Conservation (phyloP, 2,888 invertebrate genomes). For the Lepetodrilus schrolli region DNA sequence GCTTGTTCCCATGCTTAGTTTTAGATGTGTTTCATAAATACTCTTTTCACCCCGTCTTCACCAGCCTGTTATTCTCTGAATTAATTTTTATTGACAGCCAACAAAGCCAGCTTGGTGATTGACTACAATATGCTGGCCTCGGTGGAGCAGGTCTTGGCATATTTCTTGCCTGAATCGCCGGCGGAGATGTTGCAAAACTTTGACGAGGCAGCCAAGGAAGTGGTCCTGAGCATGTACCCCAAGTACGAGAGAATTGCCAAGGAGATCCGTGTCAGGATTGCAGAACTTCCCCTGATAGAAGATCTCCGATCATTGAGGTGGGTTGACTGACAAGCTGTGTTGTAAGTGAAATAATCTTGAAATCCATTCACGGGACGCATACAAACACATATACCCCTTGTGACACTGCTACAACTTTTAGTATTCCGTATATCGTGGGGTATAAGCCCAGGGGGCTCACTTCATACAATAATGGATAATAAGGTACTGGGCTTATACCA, state of each 20-base stretch:
- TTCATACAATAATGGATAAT: neutral
- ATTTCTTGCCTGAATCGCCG: slow-evolving; percentile 97
- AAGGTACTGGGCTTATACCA: neutral
- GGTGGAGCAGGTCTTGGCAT: slow-evolving; percentile 93
- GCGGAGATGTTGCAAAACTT: slow-evolving; percentile 97
- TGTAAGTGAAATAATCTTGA: neutral
- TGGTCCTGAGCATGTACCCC: slow-evolving; percentile 94
- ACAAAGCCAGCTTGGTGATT: slow-evolving; percentile 88
- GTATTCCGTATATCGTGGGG: no score
- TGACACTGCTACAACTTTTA: no score
- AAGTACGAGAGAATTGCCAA: slow-evolving; percentile 95
- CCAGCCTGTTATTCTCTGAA: neutral
- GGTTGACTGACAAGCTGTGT: neutral
- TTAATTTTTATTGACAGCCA: slow-evolving; percentile 73
- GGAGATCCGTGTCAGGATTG: slow-evolving; percentile 95
- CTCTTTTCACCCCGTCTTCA: no score
- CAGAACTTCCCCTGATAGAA: slow-evolving; percentile 95
- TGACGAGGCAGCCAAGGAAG: slow-evolving; percentile 85
- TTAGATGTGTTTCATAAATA: no score
- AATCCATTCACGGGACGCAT: no score
- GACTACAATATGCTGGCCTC: slow-evolving; percentile 93
- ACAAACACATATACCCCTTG: no score
- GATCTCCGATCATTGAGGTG: slow-evolving; percentile 92
- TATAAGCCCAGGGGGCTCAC: no score
- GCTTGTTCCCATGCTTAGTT: no score